phyloP scores from a whole-genome alignment of 2,888 invertebrate species.

The Oithona nana region DNA sequence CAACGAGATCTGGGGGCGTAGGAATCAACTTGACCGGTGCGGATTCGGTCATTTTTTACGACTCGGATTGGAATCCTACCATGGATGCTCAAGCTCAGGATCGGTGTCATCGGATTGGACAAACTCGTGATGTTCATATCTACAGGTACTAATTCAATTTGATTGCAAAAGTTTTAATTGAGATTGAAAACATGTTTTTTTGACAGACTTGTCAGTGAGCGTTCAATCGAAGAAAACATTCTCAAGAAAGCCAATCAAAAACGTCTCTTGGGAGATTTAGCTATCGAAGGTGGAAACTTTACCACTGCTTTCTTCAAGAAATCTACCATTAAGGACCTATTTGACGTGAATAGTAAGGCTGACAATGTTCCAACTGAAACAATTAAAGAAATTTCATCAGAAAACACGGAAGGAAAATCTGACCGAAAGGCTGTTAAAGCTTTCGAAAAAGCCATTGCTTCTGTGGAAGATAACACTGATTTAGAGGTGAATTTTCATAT shows the following conservation, averaged over 20 bases:
- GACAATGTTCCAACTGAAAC: slow-evolving; percentile 38
- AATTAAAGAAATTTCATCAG: slow-evolving; percentile 32
- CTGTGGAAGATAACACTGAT: slow-evolving; percentile 86
- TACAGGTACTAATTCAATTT: too few species aligned
- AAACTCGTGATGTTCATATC: slow-evolving; percentile 96
- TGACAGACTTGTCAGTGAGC: slow-evolving; percentile 79
- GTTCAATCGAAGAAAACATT: slow-evolving; percentile 97
- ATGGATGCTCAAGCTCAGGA: slow-evolving; percentile 91
- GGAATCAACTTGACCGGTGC: slow-evolving; percentile 97
- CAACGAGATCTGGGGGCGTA: slow-evolving; percentile 90
- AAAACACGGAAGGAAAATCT: background rate
- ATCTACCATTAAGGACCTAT: slow-evolving; percentile 82
- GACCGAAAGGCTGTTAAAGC: slow-evolving; percentile 17
- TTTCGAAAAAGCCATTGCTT: slow-evolving; percentile 57
- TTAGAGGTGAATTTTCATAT: slow-evolving; percentile 39
- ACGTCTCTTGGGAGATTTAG: slow-evolving; percentile 77
- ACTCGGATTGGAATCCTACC: slow-evolving; percentile 99
- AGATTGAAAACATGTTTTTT: too few species aligned
- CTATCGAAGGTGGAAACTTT: slow-evolving; percentile 96
- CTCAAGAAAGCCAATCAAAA: slow-evolving; percentile 97
- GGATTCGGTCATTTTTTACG: slow-evolving; percentile 97
- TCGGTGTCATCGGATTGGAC: slow-evolving; percentile 94
- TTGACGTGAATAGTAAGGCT: slow-evolving; percentile 49
- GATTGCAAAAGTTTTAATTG: too few species aligned
- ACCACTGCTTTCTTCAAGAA: slow-evolving; percentile 88